Percentiles rank a stretch among this genome's conserved stretches.
Evolutionary conservation across 2,888 invertebrate genomes (phyloP).

Genomic region (Diarsia dahlii): DNA sequence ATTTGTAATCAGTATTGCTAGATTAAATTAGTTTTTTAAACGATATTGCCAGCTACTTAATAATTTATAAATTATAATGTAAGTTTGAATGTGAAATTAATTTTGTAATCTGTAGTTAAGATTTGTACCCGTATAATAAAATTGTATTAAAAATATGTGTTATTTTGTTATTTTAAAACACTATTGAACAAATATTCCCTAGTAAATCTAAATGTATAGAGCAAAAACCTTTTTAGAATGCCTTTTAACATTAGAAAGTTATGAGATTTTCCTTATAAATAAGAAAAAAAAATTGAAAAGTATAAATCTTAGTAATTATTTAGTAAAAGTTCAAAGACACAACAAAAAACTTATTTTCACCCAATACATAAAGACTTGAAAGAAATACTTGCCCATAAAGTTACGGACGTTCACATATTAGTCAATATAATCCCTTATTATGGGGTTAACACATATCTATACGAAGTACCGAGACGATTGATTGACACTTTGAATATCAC

Average conservation of each 20-base stretch:
- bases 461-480: constrained; percentile 79
- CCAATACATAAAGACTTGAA: constrained; percentile 33
- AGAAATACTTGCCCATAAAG: constrained; percentile 72
- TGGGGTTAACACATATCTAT: constrained; percentile 80
- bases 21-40: constrained; percentile 64
- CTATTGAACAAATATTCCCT: constrained; percentile 69
- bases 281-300: constrained; percentile 7
- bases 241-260: neutral
- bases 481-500: constrained; percentile 89
- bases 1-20: constrained; percentile 78
- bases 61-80: constrained; percentile 71
- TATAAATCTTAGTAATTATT: neutral
- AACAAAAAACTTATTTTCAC: constrained; percentile 6
- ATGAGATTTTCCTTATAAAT: neutral
- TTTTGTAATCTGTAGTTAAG: constrained; percentile 76
- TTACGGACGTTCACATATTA: constrained; percentile 74
- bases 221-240: constrained; percentile 29
- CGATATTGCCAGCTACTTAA: constrained; percentile 81
- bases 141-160: constrained; percentile 74
- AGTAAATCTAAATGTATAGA: constrained; percentile 45
- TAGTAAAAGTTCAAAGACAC: constrained; percentile 20
- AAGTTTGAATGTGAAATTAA: constrained; percentile 72
- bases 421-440: constrained; percentile 77
- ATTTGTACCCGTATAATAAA: constrained; percentile 80
- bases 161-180: constrained; percentile 83